Evolutionary conservation across 2,888 invertebrate species (phyloP), one percentile per base, ranked within the genome.

Genomic region (Andrena haemorrhoa): DNA sequence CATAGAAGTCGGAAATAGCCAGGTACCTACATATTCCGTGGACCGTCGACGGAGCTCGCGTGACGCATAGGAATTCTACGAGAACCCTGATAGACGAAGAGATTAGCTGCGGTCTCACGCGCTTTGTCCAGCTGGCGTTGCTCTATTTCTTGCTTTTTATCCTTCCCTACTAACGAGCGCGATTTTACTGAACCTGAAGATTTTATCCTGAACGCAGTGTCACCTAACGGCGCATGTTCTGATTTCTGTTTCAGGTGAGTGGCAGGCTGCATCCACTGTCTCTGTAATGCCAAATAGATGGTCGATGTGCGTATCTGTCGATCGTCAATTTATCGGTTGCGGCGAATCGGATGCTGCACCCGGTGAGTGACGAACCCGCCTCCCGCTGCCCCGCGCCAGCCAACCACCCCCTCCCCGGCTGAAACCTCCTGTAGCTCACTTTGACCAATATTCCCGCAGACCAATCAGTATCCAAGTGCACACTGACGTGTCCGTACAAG

Each of bases 201-300:
- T 56, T n/a, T 26, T 29, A 47, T 58, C 29, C 3, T 10, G 4
- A 12, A 26, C 5, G 5, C 64, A 26, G 63, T 47, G 68, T 82
- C 70, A 51, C 33, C 71, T 83, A 80, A 85, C 75, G 73, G n/a
- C 23, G 10, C 58, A 29, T 65, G 64, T 79, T 84, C 83, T 83
- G 86, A 76, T 90, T 89, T 89, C 75, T 93, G 94, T 93, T 94
- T 82, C 92, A 94, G 94, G 94, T 94, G 94, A 94, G 94, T 94
- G 92, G 93, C 92, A 92, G 92, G 91, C 92, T 91, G 93, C 93
- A 92, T 91, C 93, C 92, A 92, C 92, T 91, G 93, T 93, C 91
- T 93, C 91, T 92, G 92, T 93, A 93, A 94, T 94, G 94, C 94
- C 94, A 94, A 94, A 94, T 93, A 93, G 93, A 92, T 93, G 87